Conservation (phyloP, 2,113 vertebrate genomes). For the Embiotoca jacksoni region DNA sequence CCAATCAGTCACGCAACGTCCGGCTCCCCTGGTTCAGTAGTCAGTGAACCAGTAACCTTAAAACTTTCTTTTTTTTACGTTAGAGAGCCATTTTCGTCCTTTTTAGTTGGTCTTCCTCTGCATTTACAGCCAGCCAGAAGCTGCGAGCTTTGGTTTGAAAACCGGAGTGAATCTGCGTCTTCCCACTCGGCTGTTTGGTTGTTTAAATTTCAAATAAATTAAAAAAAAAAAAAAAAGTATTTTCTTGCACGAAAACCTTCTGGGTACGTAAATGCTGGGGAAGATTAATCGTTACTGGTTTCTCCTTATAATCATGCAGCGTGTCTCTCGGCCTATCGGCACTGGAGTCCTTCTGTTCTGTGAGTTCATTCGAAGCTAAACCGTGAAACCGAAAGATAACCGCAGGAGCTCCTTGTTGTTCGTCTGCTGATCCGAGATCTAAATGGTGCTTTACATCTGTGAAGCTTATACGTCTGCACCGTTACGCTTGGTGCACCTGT, state of each 20-base stretch:
- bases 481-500: constrained; percentile 67
- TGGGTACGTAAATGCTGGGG: constrained; percentile 61
- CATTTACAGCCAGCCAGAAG: constrained; percentile 58
- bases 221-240: too few relatives aligned
- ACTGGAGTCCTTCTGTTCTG: constrained; percentile 48
- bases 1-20: constrained; percentile 65
- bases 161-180: constrained; percentile 12
- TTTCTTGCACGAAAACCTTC: neutral
- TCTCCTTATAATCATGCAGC: constrained; percentile 42
- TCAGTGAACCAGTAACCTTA: constrained; percentile 72
- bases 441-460: constrained; percentile 67
- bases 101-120: constrained; percentile 69
- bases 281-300: constrained; percentile 71
- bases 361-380: constrained; percentile 65
- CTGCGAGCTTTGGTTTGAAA: constrained; percentile 30
- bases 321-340: constrained; percentile 48
- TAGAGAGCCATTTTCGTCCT: constrained; percentile 26
- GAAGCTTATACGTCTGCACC: constrained; percentile 67
- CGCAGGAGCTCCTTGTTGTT: constrained; percentile 65
- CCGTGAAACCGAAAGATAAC: constrained; percentile 45
- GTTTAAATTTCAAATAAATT: constrained; percentile 21
- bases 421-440: constrained; percentile 59
- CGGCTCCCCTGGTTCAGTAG: constrained; percentile 55
- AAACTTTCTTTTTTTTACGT: constrained; percentile 51
- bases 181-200: constrained; percentile 12